phyloP scores from a whole-genome alignment of 35 echinoderm and acorn worm species.

The Apostichopus japonicus region DNA sequence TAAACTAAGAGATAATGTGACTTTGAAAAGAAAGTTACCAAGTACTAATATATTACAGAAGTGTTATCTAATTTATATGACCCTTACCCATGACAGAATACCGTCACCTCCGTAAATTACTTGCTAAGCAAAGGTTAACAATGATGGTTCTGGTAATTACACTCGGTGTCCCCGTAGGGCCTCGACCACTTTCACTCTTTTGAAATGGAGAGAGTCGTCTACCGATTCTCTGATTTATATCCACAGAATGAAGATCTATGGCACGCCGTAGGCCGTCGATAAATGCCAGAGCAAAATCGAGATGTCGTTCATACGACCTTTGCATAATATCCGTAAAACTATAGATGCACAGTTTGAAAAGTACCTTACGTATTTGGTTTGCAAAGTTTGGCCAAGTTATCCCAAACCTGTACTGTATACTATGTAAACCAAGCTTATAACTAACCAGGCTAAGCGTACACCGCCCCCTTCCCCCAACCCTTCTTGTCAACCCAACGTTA shows the following conservation, averaged over 20 bases:
- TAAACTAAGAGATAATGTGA: too few species aligned
- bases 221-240: neutral
- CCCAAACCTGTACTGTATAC: too few species aligned
- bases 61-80: slow-evolving; percentile 10
- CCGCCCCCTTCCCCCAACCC: too few species aligned
- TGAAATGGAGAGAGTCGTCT: neutral
- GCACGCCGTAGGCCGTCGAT: neutral
- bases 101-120: neutral
- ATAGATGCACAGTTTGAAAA: too few species aligned
- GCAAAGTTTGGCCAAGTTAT: too few species aligned
- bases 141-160: neutral
- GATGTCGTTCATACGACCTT: neutral
- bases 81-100: neutral
- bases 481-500: too few species aligned
- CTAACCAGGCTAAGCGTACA: too few species aligned
- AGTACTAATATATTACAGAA: neutral
- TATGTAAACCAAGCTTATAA: too few species aligned
- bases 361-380: too few species aligned
- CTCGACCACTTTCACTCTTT: neutral
- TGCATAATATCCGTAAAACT: neutral
- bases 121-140: neutral
- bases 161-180: neutral
- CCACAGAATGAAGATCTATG: neutral
- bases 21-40: neutral
- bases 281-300: neutral